Conservation (phyloP, 2,113 vertebrate species). For the Ondatra zibethicus region DNA sequence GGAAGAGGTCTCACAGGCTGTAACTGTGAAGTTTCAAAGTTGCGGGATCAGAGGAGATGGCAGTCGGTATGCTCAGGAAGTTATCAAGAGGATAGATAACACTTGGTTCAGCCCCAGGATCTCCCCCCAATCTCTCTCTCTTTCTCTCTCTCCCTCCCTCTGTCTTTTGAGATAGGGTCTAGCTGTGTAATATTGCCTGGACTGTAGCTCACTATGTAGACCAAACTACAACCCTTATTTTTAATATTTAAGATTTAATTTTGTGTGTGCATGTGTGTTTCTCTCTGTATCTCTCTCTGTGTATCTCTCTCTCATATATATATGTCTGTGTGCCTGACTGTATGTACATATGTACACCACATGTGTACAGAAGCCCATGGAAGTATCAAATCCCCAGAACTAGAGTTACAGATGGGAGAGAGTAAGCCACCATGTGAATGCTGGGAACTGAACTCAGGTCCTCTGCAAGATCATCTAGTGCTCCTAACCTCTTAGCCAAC, state of each 20-base stretch:
- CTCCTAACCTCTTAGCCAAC: background rate
- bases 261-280: background rate
- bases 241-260: background rate
- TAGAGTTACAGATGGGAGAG: background rate
- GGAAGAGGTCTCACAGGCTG: constrained; percentile 4
- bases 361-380: background rate
- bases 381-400: background rate
- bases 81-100: background rate
- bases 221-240: background rate
- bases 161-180: background rate
- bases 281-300: too few species aligned
- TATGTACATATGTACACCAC: background rate
- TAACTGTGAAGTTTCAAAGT: constrained; percentile 9
- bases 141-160: background rate
- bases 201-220: background rate
- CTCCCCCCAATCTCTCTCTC: background rate
- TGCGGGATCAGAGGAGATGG: background rate
- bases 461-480: background rate
- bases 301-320: too few species aligned
- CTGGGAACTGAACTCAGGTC: background rate
- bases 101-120: background rate
- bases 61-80: constrained; percentile 6
- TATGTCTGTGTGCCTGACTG: background rate
- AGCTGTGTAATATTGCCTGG: background rate
- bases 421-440: background rate